These are phyloP conservation scores for Panagrolaimus sp. DNA, from an alignment of 1,140 invertebrate species.

Conservation along the genomic window DNA sequence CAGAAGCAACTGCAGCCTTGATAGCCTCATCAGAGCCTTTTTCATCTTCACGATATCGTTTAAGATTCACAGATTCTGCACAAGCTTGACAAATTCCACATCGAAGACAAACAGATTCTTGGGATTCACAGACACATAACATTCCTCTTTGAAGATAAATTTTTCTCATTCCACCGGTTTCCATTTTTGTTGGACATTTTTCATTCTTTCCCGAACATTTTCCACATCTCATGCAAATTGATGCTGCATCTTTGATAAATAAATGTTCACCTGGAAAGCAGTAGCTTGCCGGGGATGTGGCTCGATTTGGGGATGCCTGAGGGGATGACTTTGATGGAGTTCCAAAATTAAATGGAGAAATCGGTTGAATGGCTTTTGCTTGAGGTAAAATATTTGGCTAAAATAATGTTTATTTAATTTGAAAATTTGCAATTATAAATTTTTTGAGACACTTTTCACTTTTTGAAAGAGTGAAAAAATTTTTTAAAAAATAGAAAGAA, in stretches of 20 bases:
- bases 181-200: not conserved
- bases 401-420: too few relatives aligned
- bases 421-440: too few relatives aligned
- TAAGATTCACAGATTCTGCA: constrained; percentile 65
- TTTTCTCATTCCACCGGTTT: not conserved
- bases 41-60: constrained; percentile 45
- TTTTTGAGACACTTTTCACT: too few relatives aligned
- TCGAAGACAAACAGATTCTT: constrained; percentile 82
- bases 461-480: constrained; percentile 19
- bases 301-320: not conserved
- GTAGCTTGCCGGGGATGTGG: constrained; percentile 15
- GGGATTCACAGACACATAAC: constrained; percentile 87
- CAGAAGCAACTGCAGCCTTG: constrained; percentile 31
- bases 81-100: constrained; percentile 86
- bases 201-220: constrained; percentile 42
- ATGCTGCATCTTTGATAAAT: constrained; percentile 51
- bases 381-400: too few relatives aligned
- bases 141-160: constrained; percentile 25
- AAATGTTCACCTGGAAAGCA: constrained; percentile 37
- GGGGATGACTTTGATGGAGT: too few relatives aligned
- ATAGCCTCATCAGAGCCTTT: constrained; percentile 51
- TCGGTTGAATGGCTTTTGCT: too few relatives aligned
- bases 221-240: constrained; percentile 50
- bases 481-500: not conserved
- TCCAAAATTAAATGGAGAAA: too few relatives aligned